Evolutionary conservation across 2,888 invertebrate species (phyloP).

Genomic region (Clepsis dumicolana): DNA sequence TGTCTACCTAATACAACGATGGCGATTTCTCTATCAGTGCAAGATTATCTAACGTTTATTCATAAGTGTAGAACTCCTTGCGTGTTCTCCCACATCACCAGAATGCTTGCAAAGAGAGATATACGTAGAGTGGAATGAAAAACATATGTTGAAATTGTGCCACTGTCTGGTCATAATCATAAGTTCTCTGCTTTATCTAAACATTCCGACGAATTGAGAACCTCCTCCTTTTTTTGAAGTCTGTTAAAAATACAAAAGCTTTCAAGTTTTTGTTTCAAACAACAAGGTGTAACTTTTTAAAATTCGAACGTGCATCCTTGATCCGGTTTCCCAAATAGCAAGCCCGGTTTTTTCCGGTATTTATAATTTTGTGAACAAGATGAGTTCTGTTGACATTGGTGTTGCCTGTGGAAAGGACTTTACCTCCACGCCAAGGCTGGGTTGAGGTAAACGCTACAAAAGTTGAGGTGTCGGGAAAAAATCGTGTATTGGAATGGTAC

Average conservation of each 20-base stretch:
- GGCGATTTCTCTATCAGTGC: too few relatives aligned
- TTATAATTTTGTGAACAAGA: slow-evolving; percentile 30
- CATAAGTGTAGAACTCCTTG: too few relatives aligned
- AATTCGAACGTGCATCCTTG: slow-evolving; percentile 32
- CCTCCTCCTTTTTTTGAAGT: too few relatives aligned
- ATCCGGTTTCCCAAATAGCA: slow-evolving; percentile 29
- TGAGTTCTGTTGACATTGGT: slow-evolving; percentile 38
- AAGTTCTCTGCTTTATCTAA: too few relatives aligned
- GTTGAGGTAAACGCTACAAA: slow-evolving; percentile 21
- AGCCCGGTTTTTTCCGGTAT: slow-evolving; percentile 23
- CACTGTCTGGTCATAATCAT: too few relatives aligned
- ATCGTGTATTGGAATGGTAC: background rate
- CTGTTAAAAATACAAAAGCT: background rate
- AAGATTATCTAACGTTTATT: too few relatives aligned
- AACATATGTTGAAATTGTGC: too few relatives aligned
- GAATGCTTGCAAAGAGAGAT: too few relatives aligned
- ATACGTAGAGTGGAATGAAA: too few relatives aligned
- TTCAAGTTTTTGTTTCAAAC: background rate
- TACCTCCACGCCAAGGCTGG: slow-evolving; percentile 21
- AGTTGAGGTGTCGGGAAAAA: slow-evolving; percentile 1
- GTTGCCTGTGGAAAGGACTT: slow-evolving; percentile 33
- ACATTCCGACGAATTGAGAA: too few relatives aligned
- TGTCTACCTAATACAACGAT: too few relatives aligned
- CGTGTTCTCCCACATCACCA: too few relatives aligned
- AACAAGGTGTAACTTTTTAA: background rate